A percentile compares a stretch with the other conserved stretches of the same genome.
Evolutionary conservation across 2,113 vertebrate genomes (phyloP).

Genomic region (Catharus minimus): DNA sequence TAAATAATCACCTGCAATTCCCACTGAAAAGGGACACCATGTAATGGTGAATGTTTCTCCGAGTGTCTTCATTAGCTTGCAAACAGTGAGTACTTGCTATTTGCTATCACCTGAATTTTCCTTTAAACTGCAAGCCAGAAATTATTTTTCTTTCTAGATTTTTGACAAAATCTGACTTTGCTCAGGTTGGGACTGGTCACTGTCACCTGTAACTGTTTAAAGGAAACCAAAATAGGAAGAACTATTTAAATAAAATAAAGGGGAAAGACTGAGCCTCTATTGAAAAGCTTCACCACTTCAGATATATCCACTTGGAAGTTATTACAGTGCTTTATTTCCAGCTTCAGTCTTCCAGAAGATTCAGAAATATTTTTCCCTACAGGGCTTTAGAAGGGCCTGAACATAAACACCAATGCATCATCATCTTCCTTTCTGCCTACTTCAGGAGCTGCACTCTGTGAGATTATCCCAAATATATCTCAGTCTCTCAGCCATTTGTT

Average conservation of each 20-base stretch:
- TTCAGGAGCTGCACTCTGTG: neutral
- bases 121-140: neutral
- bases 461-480: neutral
- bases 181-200: neutral
- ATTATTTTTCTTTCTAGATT: neutral
- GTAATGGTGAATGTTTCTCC: neutral
- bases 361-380: neutral
- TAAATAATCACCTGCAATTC: neutral
- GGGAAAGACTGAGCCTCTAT: neutral
- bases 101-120: neutral
- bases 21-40: neutral
- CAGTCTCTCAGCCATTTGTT: neutral
- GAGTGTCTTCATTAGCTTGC: neutral
- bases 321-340: neutral
- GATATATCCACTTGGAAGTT: neutral
- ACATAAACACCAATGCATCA: neutral
- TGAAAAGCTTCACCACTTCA: neutral
- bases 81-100: neutral
- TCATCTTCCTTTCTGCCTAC: neutral
- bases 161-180: neutral
- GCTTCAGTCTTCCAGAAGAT: neutral
- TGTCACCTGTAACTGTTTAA: neutral
- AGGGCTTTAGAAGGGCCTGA: neutral
- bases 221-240: neutral
- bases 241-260: neutral